Evolutionary conservation across 2,113 vertebrate species (phyloP).

Genomic region (Tringa solitaria): DNA sequence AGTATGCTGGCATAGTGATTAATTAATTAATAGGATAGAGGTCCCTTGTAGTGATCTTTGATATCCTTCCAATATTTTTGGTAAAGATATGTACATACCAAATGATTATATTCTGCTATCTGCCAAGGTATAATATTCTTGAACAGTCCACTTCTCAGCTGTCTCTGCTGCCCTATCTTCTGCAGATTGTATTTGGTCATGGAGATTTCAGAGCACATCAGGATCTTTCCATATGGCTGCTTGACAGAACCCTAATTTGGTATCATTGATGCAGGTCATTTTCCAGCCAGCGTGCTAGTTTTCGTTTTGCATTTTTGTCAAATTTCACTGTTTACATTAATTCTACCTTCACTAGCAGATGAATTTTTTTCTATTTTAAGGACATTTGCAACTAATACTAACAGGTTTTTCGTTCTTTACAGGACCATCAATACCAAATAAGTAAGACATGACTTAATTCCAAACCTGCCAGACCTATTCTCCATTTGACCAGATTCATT

Average conservation of each 20-base stretch:
- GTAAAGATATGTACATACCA: not conserved
- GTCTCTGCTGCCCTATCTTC: not conserved
- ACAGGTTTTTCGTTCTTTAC: not conserved
- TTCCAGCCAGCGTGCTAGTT: not conserved
- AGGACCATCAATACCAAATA: not conserved
- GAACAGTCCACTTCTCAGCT: not conserved
- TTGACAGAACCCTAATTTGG: not conserved
- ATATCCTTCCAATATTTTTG: not conserved
- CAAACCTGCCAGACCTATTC: not conserved
- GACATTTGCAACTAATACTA: not conserved
- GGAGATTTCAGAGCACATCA: not conserved
- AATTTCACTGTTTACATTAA: not conserved
- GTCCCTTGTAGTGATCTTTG: not conserved
- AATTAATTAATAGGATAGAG: not conserved
- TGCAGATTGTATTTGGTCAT: not conserved
- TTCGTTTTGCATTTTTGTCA: not conserved
- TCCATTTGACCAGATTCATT: not conserved
- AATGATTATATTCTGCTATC: not conserved
- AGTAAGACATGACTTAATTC: not conserved
- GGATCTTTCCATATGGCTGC: not conserved
- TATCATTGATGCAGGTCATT: not conserved
- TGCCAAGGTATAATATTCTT: not conserved
- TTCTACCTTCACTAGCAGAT: not conserved
- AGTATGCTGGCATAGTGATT: not conserved
- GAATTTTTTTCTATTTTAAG: not conserved